Base-by-base conservation (phyloP, 2,797 vertebrate species). In the Chelmon rostratus region DNA sequence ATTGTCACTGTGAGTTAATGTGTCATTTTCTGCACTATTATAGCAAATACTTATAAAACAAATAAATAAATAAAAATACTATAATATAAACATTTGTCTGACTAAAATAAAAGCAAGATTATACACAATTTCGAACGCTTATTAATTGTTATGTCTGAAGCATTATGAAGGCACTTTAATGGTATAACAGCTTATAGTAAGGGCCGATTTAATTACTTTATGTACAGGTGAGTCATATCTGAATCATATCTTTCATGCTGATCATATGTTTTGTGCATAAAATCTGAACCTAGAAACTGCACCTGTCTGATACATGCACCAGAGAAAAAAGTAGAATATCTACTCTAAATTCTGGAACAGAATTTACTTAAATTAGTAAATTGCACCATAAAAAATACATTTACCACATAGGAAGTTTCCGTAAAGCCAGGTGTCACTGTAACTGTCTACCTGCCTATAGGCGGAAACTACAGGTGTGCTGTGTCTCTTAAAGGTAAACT, bases 381-480 rank as follows among this genome's bases (percentile, higher is more conserved):
- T 52, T 23, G 40, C 37, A 40, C 25, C 6, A 44, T 35, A 16
- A 25, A 5, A 58, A 50, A 50, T 2, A 50, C 16, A 61, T 21
- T 23, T 3, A 10, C 13, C 28, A 58, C 23, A 1, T 13, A 28
- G 9, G 15, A 28, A n/a, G 25, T 40, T 62, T 8, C 21, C 42
- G 19, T 33, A 35, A 53, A 62, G 15, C 33, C 44, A 40, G 16
- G n/a, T 8, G 1, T 21, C 5, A n/a, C n/a, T 10, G 2, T 19
- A n/a, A 42, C 6, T 15, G 8, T 15, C n/a, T n/a, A n/a, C n/a
- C 31, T 31, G 28, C 15, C 40, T 13, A 9, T 42, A 15, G 3
- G 44, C 46, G 46, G n/a, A 4, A 33, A 47, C 19, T 23, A 54
- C 59, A 59, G 37, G 66, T 69, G 5, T 67, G 33, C 49, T 66